Evolutionary conservation across 92 coral and sea anemone genomes (phyloP).

Genomic region (Meandrina meandrites): DNA sequence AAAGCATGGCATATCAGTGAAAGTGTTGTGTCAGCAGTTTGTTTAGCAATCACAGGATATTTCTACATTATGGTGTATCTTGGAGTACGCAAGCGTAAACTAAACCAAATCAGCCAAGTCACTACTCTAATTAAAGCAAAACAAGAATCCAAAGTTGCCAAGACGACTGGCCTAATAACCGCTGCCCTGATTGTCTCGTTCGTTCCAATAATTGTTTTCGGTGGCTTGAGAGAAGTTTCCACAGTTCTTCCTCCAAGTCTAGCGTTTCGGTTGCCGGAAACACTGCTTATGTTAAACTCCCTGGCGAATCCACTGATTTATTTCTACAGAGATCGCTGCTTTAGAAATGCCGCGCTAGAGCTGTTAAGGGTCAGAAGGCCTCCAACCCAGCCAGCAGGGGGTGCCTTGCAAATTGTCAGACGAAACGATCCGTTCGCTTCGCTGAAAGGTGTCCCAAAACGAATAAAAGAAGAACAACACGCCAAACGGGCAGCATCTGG

Average conservation of each 20-base stretch:
- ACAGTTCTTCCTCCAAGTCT: neutral
- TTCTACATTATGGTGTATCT: no score
- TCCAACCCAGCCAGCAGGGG: neutral
- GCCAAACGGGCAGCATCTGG: neutral
- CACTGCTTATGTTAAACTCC: neutral
- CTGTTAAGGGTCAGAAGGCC: neutral
- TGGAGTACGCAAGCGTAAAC: no score
- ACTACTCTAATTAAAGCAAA: no score
- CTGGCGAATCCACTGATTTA: no score
- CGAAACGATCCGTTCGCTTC: neutral
- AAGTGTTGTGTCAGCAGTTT: no score
- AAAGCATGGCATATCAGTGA: no score
- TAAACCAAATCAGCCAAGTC: no score
- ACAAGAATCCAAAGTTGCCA: neutral
- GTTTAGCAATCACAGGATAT: no score
- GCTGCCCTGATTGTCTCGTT: neutral
- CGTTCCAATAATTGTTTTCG: neutral
- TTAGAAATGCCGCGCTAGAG: neutral
- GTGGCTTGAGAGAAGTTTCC: neutral
- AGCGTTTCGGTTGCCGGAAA: neutral
- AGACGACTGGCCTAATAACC: neutral
- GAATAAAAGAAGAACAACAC: neutral
- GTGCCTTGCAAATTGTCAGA: neutral
- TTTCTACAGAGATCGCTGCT: neutral
- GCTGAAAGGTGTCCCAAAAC: neutral